Evolutionary conservation across 2,797 vertebrate genomes (phyloP).

Genomic region (Phataginus tetradactyla): DNA sequence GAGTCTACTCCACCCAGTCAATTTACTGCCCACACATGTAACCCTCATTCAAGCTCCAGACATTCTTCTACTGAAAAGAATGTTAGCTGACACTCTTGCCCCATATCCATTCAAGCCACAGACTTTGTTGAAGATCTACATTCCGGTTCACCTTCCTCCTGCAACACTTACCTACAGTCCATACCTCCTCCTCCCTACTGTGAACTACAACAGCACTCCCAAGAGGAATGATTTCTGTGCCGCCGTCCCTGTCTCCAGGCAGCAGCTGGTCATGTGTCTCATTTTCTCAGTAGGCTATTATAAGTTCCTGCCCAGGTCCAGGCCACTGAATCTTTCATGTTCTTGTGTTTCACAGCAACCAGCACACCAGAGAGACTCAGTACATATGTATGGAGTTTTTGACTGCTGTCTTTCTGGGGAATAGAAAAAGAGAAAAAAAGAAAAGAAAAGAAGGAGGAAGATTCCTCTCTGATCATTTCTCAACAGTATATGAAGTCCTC

Average conservation of each 20-base stretch:
- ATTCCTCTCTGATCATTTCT: background rate
- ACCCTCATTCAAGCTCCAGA: background rate
- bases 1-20: background rate
- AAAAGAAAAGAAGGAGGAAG: background rate
- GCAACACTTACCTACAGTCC: background rate
- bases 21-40: background rate
- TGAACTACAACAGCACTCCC: background rate
- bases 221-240: conserved; percentile 35
- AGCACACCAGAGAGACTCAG: conserved; percentile 30
- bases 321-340: conserved; percentile 50
- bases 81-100: background rate
- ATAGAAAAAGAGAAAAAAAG: background rate
- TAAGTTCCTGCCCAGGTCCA: conserved; percentile 34
- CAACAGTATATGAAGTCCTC: background rate
- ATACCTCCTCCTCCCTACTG: background rate
- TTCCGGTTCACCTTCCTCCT: background rate
- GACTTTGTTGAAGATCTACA: background rate
- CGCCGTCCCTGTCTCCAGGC: background rate
- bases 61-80: conserved; percentile 20
- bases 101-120: background rate
- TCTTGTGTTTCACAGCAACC: conserved; percentile 57
- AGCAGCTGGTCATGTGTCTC: conserved; percentile 44
- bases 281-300: conserved; percentile 57
- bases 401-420: background rate
- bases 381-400: conserved; percentile 20